Evolutionary conservation across 2,113 vertebrate species (phyloP), one percentile per base, ranked within the genome.

Genomic region (Poeciliopsis turrubarensis): DNA sequence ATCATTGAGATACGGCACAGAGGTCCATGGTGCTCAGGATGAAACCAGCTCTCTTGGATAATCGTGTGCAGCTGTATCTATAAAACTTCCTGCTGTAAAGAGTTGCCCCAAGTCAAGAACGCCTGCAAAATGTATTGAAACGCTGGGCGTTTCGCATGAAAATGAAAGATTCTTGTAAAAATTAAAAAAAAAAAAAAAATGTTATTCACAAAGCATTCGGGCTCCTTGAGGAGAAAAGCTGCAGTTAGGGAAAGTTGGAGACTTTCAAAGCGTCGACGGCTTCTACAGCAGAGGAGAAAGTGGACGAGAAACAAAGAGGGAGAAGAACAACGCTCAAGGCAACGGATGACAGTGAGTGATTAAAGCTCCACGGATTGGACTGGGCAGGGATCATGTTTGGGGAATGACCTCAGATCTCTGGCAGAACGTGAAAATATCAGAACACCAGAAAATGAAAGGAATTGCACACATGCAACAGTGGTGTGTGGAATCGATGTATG

Each of bases 21-120:
- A 78, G 44, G 72, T 27, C 66, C 68, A 81, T 70, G 30, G 13
- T 26, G 64, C 64, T 14, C 22, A 65, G 25, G 5, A 39, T 65
- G 32, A 65, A 39, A n/a, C 51, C 25, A 9, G 64, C 34, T 39
- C 14, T 39, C 25, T 57, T 57, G 51, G 51, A 7, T n/a, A 57
- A 57, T 57, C 22, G 22, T 57, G 51, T n/a, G 22, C 8, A 9
- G 22, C 22, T n/a, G 51, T 57, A 57, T 57, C 51, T 57, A n/a
- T 57, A 11, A 57, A 19, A n/a, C 51, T 57, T 57, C 25, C 51
- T 57, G 7, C 51, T 57, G 51, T 25, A n/a, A 57, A 57, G 51
- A 57, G 51, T 57, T 0, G 51, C 51, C 51, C 51, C 51, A 57
- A 57, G 51, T 57, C 51, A 57, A 57, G 25, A 57, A n/a, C 51